Base-by-base conservation (phyloP, 2,797 vertebrate genomes). In the Chromis chromis region DNA sequence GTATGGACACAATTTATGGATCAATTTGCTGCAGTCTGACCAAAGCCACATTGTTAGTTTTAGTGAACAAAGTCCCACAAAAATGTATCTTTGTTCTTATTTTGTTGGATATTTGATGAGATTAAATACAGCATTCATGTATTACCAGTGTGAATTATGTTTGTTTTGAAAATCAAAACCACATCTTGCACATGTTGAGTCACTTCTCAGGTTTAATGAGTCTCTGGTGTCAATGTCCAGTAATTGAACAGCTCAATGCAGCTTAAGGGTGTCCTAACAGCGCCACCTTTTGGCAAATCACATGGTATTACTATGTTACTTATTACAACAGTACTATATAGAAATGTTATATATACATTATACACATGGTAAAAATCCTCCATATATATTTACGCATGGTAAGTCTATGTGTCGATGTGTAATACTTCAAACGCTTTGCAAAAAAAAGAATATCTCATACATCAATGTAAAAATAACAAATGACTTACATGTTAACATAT, bases 281-380 rank as follows among this genome's bases (percentile, higher is more conserved):
- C 44, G 86, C 91, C 89, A 88, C 76, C 90, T 85, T 86, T 86
- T 91, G 91, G 90, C 87, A 87, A 88, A 77, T 86, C 62, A 67
- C 54, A 69, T 64, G 63, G 61, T 72, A 74, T 78, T 74, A 85
- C 83, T 80, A 79, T 76, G 72, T 81, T 81, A 80, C 66, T 77
- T 78, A 83, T 84, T 88, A 90, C 81, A 87, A 84, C 79, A 86
- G 74, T 81, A 86, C 82, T 81, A 81, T 87, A 86, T 87, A 86
- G 81, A 91, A 85, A 91, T 88, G 81, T 89, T 88, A 86, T 91
- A 92, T 88, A 88, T 81, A 89, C 85, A 90, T 85, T 89, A 80
- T 92, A 87, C 83, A 90, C 74, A 84, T 70, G 83, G 79, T 86
- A 87, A 85, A 91, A 92, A 90, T 81, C 55, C 65, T 85, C 58